These are phyloP conservation scores for Crypturellus undulatus DNA, from an alignment of 2,113 vertebrate genomes.

Conservation along the genomic window DNA sequence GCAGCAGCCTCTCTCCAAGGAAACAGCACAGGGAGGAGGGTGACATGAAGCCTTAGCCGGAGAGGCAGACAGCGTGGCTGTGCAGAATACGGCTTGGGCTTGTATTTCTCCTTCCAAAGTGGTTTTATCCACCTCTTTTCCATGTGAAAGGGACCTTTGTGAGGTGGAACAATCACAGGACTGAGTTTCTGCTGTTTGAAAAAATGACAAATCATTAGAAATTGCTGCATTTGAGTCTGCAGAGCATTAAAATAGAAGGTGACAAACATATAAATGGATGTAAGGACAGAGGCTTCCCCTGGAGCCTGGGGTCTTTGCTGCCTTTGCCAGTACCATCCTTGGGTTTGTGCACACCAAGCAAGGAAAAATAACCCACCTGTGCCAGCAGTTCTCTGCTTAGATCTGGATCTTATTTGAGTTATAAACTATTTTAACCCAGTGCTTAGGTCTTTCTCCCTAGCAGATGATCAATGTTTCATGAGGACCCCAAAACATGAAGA, in stretches of 20 bases:
- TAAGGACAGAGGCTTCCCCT: neutral
- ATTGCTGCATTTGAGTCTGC: neutral
- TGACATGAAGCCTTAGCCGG: neutral
- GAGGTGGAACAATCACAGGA: neutral
- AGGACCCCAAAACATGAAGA: neutral
- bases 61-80: neutral
- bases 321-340: neutral
- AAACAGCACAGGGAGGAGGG: neutral
- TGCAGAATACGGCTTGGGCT: neutral
- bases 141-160: neutral
- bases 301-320: neutral
- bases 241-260: neutral
- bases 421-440: neutral
- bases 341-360: neutral
- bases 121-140: neutral
- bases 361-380: slow-evolving; percentile 6
- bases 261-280: slow-evolving; percentile 23
- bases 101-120: neutral
- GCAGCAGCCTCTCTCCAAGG: neutral
- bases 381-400: neutral
- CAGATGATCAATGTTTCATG: neutral
- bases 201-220: neutral
- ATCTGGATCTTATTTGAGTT: neutral
- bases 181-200: neutral
- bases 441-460: neutral